Percentiles rank a stretch among this genome's conserved stretches.
These are phyloP conservation scores for Epinotia ramella DNA, from an alignment of 2,888 invertebrate species.

Conservation along the genomic window DNA sequence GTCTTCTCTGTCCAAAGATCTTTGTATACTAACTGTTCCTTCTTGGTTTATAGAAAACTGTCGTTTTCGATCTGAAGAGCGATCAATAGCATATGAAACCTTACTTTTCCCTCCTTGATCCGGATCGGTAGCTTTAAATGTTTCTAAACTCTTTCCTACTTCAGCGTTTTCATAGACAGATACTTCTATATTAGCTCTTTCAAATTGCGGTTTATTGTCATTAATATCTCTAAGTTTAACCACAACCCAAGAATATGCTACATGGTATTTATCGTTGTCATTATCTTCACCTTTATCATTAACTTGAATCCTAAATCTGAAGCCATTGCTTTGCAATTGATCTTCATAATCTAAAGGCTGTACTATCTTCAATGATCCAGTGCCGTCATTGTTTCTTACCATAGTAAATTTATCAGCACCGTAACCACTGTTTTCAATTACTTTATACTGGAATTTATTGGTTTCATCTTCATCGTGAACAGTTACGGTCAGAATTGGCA, in stretches of 20 bases:
- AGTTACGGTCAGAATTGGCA: slow-evolving; percentile 97
- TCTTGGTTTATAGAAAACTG: slow-evolving; percentile 98
- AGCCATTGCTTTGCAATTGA: slow-evolving; percentile 96
- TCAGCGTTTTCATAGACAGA: slow-evolving; percentile 96
- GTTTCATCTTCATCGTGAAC: slow-evolving; percentile 98
- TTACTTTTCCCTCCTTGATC: slow-evolving; percentile 98
- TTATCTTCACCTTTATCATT: slow-evolving; percentile 98
- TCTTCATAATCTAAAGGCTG: slow-evolving; percentile 98
- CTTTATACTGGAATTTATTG: slow-evolving; percentile 98
- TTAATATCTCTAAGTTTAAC: slow-evolving; percentile 97
- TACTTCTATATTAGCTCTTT: slow-evolving; percentile 96
- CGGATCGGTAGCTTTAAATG: slow-evolving; percentile 97
- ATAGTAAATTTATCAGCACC: slow-evolving; percentile 98
- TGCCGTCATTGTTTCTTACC: slow-evolving; percentile 98
- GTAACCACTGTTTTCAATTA: slow-evolving; percentile 96
- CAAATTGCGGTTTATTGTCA: slow-evolving; percentile 98
- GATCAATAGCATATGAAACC: slow-evolving; percentile 96
- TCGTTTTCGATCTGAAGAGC: slow-evolving; percentile 95
- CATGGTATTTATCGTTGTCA: slow-evolving; percentile 98
- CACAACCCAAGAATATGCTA: slow-evolving; percentile 97
- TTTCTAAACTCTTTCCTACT: slow-evolving; percentile 95
- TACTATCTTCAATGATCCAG: slow-evolving; percentile 97
- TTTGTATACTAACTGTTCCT: slow-evolving; percentile 97
- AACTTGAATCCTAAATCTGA: slow-evolving; percentile 97
- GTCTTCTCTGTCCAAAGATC: slow-evolving; percentile 96